Evolutionary conservation across 2,888 invertebrate genomes (phyloP), one percentile per base, ranked within the genome.

Genomic region (Epicampocera succincta): DNA sequence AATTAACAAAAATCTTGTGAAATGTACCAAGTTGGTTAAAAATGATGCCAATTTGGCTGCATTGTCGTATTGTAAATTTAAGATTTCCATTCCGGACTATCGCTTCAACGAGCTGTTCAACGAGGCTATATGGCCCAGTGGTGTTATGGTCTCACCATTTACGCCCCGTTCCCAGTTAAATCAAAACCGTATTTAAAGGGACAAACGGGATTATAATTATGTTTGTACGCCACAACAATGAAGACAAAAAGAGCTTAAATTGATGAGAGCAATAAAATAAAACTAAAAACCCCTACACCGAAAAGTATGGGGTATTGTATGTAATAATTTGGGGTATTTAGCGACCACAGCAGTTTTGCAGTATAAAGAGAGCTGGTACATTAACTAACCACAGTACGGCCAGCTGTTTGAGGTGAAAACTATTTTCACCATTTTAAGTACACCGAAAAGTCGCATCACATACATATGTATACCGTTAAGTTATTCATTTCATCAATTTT

Each of bases 81-180:
- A 89, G 76, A 89, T 89, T 80, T 89, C 89, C 87, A 89, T 89
- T 81, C 89, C 89, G 84, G 89, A 89, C 84, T 89, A 89, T 86
- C 89, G 89, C 79, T 89, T 89, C 86, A 89, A 89, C 80, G 89
- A 89, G 86, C 87, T 89, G 44, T 89, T 89, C 87, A 89, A 89
- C 85, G 89, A 89, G 86, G 88, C 87, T 65, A 88, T 89, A 84
- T 89, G 89, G 89, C 89, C 89, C 84, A 89, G 89, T 85, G 89
- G 89, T 84, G 89, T 89, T 80, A 89, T 89, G 89, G 89, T 89
- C 69, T 89, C 89, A 80, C 89, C 89, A 81, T 89, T 89, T 84
- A 89, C 89, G 69, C 89, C 89, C 60, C 89, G 89, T 84, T 89
- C 89, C 79, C 89, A 89, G 85, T 86, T 89, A 83, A 89, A 89